Conservation (phyloP, 2,113 vertebrate species). For the Puntigrus tetrazona region DNA sequence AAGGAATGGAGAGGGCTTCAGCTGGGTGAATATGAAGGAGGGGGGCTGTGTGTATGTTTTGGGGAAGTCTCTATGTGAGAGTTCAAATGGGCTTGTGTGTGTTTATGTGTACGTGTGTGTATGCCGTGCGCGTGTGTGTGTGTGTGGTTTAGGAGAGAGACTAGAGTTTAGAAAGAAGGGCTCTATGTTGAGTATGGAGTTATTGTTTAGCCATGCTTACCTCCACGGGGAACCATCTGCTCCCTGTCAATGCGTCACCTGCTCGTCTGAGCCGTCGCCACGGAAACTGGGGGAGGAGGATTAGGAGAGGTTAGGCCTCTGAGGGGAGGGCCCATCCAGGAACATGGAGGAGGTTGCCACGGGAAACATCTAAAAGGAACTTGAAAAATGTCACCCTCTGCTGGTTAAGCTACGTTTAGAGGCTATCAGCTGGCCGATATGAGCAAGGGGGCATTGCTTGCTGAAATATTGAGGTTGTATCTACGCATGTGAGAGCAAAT, state of each 20-base stretch:
- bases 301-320: slow-evolving; percentile 75
- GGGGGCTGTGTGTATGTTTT: slow-evolving; percentile 8
- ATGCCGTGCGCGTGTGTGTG: slow-evolving; percentile 2
- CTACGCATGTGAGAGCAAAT: not conserved
- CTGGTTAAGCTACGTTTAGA: slow-evolving; percentile 52
- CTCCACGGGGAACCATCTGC: slow-evolving; percentile 98
- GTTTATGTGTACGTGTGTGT: not conserved
- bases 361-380: slow-evolving; percentile 40
- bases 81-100: not conserved
- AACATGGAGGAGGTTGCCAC: slow-evolving; percentile 53
- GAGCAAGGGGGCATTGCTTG: not conserved
- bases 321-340: slow-evolving; percentile 65
- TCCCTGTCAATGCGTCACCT: slow-evolving; percentile 99
- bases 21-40: not conserved
- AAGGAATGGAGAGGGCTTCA: slow-evolving; percentile 33
- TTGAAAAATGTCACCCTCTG: slow-evolving; percentile 71
- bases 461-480: not conserved
- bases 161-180: slow-evolving; percentile 65
- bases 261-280: slow-evolving; percentile 90
- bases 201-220: slow-evolving; percentile 90
- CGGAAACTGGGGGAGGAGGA: slow-evolving; percentile 79
- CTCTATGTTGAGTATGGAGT: slow-evolving; percentile 84
- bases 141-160: slow-evolving; percentile 63
- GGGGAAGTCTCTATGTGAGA: not conserved
- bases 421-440: not conserved